Evolutionary conservation across 2,888 invertebrate species (phyloP).

Genomic region (Ceraclea dissimilis): DNA sequence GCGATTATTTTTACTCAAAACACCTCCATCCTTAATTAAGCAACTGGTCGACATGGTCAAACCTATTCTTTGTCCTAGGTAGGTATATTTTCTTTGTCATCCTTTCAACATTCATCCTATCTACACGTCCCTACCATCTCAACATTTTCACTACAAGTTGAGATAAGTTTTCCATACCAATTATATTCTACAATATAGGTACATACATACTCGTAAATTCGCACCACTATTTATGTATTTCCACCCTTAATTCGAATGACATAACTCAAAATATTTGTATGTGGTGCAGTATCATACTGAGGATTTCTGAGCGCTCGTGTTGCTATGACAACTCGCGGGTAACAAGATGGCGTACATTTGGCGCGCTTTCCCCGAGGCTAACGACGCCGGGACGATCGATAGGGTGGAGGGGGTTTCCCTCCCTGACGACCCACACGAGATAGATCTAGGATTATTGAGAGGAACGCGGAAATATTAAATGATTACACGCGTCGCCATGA

Average conservation of each 20-base stretch:
- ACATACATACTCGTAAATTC: neutral
- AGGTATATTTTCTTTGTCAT: too few relatives aligned
- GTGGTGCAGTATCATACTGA: neutral
- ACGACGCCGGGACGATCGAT: conserved; percentile 14
- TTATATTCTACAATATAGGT: too few relatives aligned
- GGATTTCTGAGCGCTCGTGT: conserved; percentile 15
- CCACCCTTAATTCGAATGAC: neutral
- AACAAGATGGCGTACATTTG: conserved; percentile 18
- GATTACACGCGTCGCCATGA: neutral
- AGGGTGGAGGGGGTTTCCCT: neutral
- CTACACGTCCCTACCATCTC: neutral
- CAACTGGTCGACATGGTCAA: too few relatives aligned
- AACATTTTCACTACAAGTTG: neutral
- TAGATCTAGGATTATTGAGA: neutral
- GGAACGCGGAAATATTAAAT: neutral
- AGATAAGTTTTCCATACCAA: neutral
- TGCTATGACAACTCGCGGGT: conserved; percentile 19
- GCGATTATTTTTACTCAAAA: too few relatives aligned
- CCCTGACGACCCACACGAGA: neutral
- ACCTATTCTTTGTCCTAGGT: too few relatives aligned
- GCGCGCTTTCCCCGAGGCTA: conserved; percentile 21
- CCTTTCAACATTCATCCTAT: too few relatives aligned
- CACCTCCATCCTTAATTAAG: too few relatives aligned
- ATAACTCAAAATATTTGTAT: neutral
- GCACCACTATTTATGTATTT: neutral